A percentile compares a stretch with the other conserved stretches of the same genome.
Evolutionary conservation across 2,888 invertebrate species (phyloP).

Genomic region (Volucella inflata): DNA sequence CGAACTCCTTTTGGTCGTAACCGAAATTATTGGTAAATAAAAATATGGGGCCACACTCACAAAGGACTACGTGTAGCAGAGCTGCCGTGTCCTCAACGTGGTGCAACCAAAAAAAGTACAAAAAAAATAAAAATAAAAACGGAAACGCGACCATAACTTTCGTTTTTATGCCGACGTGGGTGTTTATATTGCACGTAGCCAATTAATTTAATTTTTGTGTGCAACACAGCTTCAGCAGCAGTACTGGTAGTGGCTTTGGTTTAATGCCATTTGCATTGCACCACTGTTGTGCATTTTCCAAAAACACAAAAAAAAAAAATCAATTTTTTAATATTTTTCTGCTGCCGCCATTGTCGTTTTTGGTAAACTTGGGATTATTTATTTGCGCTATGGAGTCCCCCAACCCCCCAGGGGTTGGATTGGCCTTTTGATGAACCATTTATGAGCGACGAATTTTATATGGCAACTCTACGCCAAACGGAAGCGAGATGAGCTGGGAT

Average conservation of each 20-base stretch:
- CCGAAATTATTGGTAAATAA: conserved; percentile 74
- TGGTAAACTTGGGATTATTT: conserved; percentile 66
- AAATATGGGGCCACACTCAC: conserved; percentile 59
- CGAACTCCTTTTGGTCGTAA: conserved; percentile 57
- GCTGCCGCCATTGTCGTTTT: conserved; percentile 43
- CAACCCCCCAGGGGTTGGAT: background rate
- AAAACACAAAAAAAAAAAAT: too few species aligned
- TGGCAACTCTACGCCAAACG: background rate
- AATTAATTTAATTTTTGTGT: conserved; percentile 76
- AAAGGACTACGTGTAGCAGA: conserved; percentile 29
- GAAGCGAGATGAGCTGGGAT: background rate
- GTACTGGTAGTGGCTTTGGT: conserved; percentile 71
- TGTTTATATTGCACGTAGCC: conserved; percentile 75
- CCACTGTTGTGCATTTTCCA: conserved; percentile 44
- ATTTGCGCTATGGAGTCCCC: conserved; percentile 46
- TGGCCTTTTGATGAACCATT: conserved; percentile 40
- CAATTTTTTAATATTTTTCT: conserved; percentile 3
- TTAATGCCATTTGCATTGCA: conserved; percentile 76
- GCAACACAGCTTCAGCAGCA: conserved; percentile 56
- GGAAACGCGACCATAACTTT: conserved; percentile 67
- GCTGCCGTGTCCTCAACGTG: background rate
- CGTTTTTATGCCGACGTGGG: conserved; percentile 75
- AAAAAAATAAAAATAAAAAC: background rate
- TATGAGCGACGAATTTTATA: conserved; percentile 38
- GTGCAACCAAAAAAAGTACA: background rate